Evolutionary conservation across 2,797 vertebrate genomes (phyloP).

Genomic region (Acridotheres tristis): DNA sequence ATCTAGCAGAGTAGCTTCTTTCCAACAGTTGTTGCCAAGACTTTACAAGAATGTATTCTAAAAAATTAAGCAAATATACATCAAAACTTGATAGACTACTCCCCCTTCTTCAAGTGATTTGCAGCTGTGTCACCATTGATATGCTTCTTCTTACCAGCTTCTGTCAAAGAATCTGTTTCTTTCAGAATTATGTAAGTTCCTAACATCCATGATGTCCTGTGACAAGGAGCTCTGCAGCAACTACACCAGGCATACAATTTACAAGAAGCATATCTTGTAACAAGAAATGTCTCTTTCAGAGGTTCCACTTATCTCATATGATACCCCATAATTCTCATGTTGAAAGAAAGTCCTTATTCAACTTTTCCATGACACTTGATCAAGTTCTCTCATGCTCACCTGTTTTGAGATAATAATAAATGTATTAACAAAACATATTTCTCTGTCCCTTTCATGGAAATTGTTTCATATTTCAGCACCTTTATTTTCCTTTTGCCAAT

Average conservation of each 20-base stretch:
- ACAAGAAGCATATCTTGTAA: not conserved
- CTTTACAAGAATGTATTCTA: not conserved
- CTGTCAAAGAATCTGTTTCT: not conserved
- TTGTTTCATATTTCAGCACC: not conserved
- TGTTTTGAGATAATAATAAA: not conserved
- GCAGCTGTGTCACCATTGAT: not conserved
- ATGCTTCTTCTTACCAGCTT: not conserved
- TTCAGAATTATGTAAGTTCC: not conserved
- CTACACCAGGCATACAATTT: not conserved
- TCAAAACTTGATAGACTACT: not conserved
- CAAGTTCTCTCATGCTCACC: not conserved
- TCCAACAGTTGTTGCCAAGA: not conserved
- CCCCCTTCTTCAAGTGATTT: not conserved
- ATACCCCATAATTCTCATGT: fast-evolving
- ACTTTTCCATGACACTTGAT: not conserved
- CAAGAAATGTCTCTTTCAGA: not conserved
- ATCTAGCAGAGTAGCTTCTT: not conserved
- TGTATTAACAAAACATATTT: not conserved
- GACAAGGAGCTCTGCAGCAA: not conserved
- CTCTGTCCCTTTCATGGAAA: not conserved
- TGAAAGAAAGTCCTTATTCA: not conserved
- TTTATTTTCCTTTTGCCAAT: not conserved
- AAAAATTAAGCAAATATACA: not conserved
- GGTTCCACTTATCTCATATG: not conserved
- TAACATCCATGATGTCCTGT: not conserved